Evolutionary conservation across 2,113 vertebrate genomes (phyloP).

Genomic region (Caracal caracal): DNA sequence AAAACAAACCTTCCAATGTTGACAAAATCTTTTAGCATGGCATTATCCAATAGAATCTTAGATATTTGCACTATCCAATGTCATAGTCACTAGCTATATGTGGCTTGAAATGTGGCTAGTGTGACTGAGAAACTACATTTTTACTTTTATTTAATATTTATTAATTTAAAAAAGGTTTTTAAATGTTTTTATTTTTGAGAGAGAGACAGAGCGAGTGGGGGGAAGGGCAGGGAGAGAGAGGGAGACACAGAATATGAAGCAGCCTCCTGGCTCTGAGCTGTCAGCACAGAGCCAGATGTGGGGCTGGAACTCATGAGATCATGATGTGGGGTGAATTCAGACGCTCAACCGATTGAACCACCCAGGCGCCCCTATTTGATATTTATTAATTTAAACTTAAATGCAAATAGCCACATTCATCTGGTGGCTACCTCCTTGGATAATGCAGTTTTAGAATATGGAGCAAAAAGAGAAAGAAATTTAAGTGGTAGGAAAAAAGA

Average conservation of each 20-base stretch:
- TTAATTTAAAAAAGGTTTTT: not conserved
- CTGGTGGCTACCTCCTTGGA: not conserved
- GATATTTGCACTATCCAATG: not conserved
- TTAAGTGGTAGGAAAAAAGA: not conserved
- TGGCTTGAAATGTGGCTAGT: not conserved
- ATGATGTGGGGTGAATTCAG: too few relatives aligned
- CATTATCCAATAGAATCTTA: not conserved
- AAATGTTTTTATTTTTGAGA: too few relatives aligned
- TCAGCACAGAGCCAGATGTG: too few relatives aligned
- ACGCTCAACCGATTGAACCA: too few relatives aligned
- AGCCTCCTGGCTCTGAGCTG: too few relatives aligned
- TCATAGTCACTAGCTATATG: not conserved
- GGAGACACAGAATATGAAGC: too few relatives aligned
- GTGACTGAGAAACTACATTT: not conserved
- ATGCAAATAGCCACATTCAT: not conserved
- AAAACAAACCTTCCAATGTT: not conserved
- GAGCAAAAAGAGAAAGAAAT: not conserved
- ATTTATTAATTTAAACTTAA: not conserved
- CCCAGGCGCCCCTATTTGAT: not conserved
- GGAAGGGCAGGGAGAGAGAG: too few relatives aligned
- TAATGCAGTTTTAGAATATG: not conserved
- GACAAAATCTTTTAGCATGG: not conserved
- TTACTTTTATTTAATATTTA: constrained; percentile 1
- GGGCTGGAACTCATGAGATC: too few relatives aligned
- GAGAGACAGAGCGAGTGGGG: too few relatives aligned